phyloP scores from a whole-genome alignment of 1,140 invertebrate genomes.

The Aporrectodea caliginosa region DNA sequence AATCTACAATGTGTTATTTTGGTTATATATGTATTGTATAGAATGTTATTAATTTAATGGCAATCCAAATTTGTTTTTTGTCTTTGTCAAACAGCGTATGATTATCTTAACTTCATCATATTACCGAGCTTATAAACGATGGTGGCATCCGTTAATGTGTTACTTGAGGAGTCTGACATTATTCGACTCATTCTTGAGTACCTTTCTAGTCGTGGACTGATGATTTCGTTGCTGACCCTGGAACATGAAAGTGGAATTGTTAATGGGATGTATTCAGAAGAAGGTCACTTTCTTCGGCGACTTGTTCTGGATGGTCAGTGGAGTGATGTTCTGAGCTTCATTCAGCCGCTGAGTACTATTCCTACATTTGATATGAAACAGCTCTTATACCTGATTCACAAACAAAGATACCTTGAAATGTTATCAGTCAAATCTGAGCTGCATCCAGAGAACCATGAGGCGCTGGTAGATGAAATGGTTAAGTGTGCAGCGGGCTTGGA shows the following conservation, averaged over 20 bases:
- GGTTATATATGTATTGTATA: too few species aligned
- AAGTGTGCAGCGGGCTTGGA: constrained; percentile 81
- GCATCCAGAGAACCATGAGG: constrained; percentile 69
- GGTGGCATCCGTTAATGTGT: constrained; percentile 45
- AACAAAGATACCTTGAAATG: constrained; percentile 90
- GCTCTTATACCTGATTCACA: constrained; percentile 80
- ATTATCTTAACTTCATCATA: too few species aligned
- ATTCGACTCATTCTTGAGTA: constrained; percentile 87
- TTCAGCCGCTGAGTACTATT: constrained; percentile 78
- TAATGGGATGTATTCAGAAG: constrained; percentile 83
- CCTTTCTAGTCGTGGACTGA: constrained; percentile 78
- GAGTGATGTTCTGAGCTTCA: constrained; percentile 94
- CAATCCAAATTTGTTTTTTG: too few species aligned
- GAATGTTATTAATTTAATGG: constrained; percentile 15
- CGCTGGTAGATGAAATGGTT: constrained; percentile 84
- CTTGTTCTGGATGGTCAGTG: constrained; percentile 94
- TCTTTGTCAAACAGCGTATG: too few species aligned
- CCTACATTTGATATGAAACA: constrained; percentile 62
- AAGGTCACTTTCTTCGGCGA: constrained; percentile 83
- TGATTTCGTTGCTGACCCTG: constrained; percentile 75
- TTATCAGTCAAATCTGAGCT: constrained; percentile 90
- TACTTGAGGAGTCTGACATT: constrained; percentile 78
- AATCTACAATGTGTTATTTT: too few species aligned
- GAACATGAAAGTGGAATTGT: constrained; percentile 93
- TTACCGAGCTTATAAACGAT: too few species aligned